A percentile compares a stretch with the other conserved stretches of the same genome.
phyloP scores from a whole-genome alignment of 2,888 invertebrate species.

The Belgica antarctica region DNA sequence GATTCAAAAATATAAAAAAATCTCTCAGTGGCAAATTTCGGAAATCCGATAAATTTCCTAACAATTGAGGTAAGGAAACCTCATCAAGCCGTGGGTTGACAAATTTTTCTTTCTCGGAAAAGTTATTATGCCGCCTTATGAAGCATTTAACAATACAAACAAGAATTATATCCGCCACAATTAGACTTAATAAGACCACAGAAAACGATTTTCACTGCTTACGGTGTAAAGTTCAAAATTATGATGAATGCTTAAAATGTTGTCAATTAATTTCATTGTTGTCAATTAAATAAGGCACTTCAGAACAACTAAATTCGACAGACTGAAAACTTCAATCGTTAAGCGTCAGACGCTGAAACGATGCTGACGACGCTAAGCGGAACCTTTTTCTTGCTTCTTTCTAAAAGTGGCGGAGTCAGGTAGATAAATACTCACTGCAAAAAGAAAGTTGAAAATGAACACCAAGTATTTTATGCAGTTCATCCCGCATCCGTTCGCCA shows the following conservation, averaged over 20 bases:
- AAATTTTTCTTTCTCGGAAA: not conserved
- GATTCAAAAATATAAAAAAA: not conserved
- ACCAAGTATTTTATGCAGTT: constrained; percentile 85
- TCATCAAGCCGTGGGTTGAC: not conserved
- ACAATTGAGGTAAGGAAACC: no score
- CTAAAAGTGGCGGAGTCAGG: no score
- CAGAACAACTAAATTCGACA: no score
- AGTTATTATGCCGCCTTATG: not conserved
- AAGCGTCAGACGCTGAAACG: no score
- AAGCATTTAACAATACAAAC: no score
- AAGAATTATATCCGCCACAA: not conserved
- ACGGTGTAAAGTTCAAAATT: constrained; percentile 38
- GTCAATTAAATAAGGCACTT: not conserved
- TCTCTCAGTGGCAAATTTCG: not conserved
- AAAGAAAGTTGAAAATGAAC: constrained; percentile 81
- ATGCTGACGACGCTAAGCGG: no score
- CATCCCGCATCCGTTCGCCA: constrained; percentile 78
- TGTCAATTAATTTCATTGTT: constrained; percentile 30
- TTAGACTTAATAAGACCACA: not conserved
- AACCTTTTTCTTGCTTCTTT: no score
- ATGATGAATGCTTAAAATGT: constrained; percentile 24
- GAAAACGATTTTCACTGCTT: constrained; percentile 2
- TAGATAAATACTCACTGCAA: constrained; percentile 77
- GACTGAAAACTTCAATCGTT: no score
- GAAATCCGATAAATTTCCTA: not conserved